phyloP scores from a whole-genome alignment of 2,797 vertebrate genomes.

The Hippopotamyrus pictus region DNA sequence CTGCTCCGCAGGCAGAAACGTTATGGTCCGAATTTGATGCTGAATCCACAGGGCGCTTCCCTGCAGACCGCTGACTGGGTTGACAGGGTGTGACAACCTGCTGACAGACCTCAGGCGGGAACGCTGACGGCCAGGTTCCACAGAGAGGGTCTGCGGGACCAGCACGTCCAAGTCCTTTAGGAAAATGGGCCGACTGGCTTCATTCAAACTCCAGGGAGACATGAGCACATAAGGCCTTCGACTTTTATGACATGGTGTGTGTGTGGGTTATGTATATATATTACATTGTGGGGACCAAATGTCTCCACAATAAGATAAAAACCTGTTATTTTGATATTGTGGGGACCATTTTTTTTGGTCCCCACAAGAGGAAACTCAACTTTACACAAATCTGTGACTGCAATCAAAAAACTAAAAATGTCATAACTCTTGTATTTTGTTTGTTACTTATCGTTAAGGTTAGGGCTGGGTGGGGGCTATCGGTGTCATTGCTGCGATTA shows the following conservation, averaged over 20 bases:
- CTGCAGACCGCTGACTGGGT: not conserved
- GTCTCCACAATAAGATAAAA: not conserved
- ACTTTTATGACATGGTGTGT: not conserved
- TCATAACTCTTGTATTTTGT: not conserved
- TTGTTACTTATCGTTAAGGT: not conserved
- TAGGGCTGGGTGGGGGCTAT: not conserved
- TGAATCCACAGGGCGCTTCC: not conserved
- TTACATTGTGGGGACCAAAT: not conserved
- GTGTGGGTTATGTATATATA: not conserved
- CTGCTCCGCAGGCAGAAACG: not conserved
- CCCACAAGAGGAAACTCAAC: not conserved
- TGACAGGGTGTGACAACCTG: not conserved
- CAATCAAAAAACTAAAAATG: not conserved
- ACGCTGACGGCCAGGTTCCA: not conserved
- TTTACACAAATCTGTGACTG: not conserved
- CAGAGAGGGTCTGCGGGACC: not conserved
- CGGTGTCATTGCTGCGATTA: not conserved
- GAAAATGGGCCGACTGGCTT: not conserved
- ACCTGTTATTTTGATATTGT: not conserved
- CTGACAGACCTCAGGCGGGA: not conserved
- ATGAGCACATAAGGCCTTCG: not conserved
- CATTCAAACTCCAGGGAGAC: not conserved
- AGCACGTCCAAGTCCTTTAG: not conserved
- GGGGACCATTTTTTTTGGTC: too few species aligned
- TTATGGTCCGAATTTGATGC: not conserved